These are phyloP conservation scores for Drosophila lutescens DNA, from an alignment of 2,888 invertebrate species.

Conservation along the genomic window DNA sequence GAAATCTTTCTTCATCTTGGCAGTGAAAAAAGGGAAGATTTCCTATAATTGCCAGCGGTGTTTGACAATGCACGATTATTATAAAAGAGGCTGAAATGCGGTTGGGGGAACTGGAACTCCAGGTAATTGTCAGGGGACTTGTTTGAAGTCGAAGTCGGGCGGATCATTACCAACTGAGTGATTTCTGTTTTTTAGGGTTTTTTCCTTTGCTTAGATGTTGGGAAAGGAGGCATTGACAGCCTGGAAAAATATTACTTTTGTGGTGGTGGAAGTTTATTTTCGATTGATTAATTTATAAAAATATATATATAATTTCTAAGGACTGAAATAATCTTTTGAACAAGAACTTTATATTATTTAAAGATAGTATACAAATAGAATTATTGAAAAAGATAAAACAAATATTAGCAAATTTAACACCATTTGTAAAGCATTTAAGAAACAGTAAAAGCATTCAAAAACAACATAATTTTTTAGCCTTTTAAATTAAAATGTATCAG, in stretches of 20 bases:
- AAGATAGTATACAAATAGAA: too few relatives aligned
- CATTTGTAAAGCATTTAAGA: too few relatives aligned
- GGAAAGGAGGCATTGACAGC: neutral
- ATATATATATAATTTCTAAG: too few relatives aligned
- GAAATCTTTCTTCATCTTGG: conserved; percentile 26
- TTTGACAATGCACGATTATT: conserved; percentile 70
- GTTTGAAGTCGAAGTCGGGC: conserved; percentile 29
- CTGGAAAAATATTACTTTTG: neutral
- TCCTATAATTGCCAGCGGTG: conserved; percentile 44
- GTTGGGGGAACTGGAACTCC: neutral
- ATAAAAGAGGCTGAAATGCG: conserved; percentile 52
- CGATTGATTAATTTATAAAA: too few relatives aligned
- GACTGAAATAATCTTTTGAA: too few relatives aligned
- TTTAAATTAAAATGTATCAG: too few relatives aligned
- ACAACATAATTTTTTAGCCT: too few relatives aligned
- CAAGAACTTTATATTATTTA: too few relatives aligned
- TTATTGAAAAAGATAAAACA: too few relatives aligned
- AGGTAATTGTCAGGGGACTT: conserved; percentile 46
- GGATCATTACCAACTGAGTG: conserved; percentile 24
- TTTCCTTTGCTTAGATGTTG: neutral
- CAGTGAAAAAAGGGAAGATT: neutral
- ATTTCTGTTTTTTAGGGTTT: neutral
- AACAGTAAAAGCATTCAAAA: too few relatives aligned
- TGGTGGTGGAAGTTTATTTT: too few relatives aligned
- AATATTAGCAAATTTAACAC: too few relatives aligned